phyloP scores from a whole-genome alignment of 2,113 vertebrate genomes.

The Jaculus jaculus region DNA sequence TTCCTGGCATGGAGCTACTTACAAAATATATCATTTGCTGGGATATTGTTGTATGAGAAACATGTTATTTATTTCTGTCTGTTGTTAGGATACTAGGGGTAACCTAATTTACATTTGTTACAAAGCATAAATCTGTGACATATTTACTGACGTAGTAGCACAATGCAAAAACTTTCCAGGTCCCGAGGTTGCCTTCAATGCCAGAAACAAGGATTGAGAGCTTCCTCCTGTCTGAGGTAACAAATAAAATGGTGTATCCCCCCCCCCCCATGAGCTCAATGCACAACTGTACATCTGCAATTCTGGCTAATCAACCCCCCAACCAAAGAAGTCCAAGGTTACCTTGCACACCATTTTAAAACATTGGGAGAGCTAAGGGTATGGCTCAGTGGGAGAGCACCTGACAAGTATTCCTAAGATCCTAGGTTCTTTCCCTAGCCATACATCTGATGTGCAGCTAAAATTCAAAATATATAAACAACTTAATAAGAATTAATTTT shows the following conservation, averaged over 20 bases:
- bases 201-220: background rate
- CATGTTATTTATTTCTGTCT: background rate
- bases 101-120: background rate
- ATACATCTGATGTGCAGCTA: background rate
- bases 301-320: no score
- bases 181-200: background rate
- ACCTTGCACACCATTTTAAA: background rate
- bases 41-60: slow-evolving; percentile 35
- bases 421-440: background rate
- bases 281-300: background rate
- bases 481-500: background rate
- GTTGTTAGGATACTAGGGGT: background rate
- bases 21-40: slow-evolving; percentile 1
- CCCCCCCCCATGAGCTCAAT: background rate
- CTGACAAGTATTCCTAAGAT: background rate
- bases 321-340: background rate
- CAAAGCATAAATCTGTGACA: slow-evolving; percentile 29
- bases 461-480: background rate
- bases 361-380: background rate
- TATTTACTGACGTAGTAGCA: background rate
- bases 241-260: background rate
- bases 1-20: slow-evolving; percentile 36
- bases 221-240: background rate
- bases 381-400: background rate
- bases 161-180: background rate